Evolutionary conservation across 2,888 invertebrate species (phyloP).

Genomic region (Caenorhabditis afra): DNA sequence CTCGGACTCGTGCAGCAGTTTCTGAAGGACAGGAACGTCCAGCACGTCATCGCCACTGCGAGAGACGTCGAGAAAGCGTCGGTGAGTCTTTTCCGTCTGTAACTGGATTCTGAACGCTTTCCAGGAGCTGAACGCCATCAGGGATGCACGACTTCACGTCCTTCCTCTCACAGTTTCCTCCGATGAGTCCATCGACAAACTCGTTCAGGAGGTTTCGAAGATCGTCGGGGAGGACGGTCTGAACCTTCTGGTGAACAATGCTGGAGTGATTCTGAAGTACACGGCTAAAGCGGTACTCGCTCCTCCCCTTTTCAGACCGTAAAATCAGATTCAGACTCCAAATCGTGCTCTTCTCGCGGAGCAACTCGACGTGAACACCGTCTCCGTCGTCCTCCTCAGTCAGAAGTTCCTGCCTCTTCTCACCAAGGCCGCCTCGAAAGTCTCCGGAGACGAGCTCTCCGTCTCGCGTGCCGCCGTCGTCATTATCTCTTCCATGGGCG

Average conservation of each 20-base stretch:
- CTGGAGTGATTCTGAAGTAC: slow-evolving; percentile 6
- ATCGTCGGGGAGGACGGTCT: slow-evolving; percentile 56
- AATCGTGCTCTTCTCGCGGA: slow-evolving; percentile 84
- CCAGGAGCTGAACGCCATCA: slow-evolving; percentile 31
- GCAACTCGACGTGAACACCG: slow-evolving; percentile 86
- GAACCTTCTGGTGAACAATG: slow-evolving; percentile 33
- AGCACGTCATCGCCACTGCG: slow-evolving; percentile 89
- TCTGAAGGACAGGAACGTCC: slow-evolving; percentile 83
- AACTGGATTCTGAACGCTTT: background rate
- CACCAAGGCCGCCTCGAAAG: slow-evolving; percentile 43
- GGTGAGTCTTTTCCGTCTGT: slow-evolving; percentile 21
- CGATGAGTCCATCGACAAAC: slow-evolving; percentile 22
- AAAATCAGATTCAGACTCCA: slow-evolving; percentile 15
- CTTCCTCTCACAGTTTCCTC: slow-evolving; percentile 8
- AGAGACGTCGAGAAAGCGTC: slow-evolving; percentile 85
- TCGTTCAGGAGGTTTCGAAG: slow-evolving; percentile 7
- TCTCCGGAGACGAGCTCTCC: slow-evolving; percentile 38
- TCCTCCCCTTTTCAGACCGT: background rate
- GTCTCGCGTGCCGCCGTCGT: slow-evolving; percentile 48
- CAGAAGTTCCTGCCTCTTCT: slow-evolving; percentile 62
- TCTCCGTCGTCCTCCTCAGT: slow-evolving; percentile 51
- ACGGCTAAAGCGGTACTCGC: background rate
- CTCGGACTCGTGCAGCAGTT: slow-evolving; percentile 88
- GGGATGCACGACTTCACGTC: slow-evolving; percentile 21
- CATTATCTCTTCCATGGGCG: slow-evolving; percentile 60